Evolutionary conservation across 2,888 invertebrate genomes (phyloP).

Genomic region (Drosophila anomelani): DNA sequence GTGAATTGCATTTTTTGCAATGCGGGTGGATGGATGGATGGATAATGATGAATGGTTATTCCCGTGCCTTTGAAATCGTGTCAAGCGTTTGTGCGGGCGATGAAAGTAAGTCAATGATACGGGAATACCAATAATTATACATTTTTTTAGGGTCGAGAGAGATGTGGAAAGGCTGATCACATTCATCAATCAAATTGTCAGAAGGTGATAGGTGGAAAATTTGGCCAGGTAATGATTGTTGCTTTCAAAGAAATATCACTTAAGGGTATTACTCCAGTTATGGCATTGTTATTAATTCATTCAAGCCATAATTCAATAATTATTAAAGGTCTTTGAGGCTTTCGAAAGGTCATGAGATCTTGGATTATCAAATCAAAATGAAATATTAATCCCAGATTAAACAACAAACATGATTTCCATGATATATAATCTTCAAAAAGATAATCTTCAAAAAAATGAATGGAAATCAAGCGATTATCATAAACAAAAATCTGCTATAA

Average conservation of each 20-base stretch:
- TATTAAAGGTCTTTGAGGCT: constrained; percentile 1
- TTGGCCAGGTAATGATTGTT: no score
- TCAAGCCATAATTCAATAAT: constrained; percentile 4
- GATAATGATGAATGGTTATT: constrained; percentile 50
- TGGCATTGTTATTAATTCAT: constrained; percentile 4
- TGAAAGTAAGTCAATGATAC: constrained; percentile 60
- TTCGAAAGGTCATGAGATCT: constrained; percentile 12
- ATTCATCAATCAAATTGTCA: constrained; percentile 59
- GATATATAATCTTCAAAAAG: constrained; percentile 20
- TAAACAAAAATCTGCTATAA: neutral
- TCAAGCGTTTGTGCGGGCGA: constrained; percentile 52
- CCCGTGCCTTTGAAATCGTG: constrained; percentile 25
- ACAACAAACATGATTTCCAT: neutral
- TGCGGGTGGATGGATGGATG: constrained; percentile 55
- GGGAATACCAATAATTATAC: constrained; percentile 19
- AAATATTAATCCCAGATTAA: neutral
- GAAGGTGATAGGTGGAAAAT: neutral
- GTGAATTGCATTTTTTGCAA: constrained; percentile 61
- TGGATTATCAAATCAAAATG: constrained; percentile 8
- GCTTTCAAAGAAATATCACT: constrained; percentile 4
- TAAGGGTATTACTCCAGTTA: constrained; percentile 7
- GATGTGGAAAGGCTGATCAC: constrained; percentile 13
- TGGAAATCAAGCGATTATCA: constrained; percentile 8
- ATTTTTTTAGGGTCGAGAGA: constrained; percentile 36
- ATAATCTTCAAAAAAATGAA: neutral